A percentile compares a stretch with the other conserved stretches of the same genome.
phyloP scores from a whole-genome alignment of 2,797 vertebrate genomes.

The Dipus sagitta region DNA sequence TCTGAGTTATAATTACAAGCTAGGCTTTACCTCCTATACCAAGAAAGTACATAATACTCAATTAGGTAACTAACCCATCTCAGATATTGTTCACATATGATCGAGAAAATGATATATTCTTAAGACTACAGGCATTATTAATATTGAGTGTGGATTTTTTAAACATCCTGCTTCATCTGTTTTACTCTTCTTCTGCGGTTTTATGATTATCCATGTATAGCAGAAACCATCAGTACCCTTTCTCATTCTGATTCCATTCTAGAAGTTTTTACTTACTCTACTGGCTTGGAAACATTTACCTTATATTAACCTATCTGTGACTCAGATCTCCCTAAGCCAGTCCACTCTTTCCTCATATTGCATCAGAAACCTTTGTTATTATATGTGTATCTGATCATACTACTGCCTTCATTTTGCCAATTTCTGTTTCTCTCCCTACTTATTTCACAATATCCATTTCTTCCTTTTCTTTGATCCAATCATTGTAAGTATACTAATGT shows the following conservation, averaged over 20 bases:
- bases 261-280: neutral
- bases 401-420: neutral
- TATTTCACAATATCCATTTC: neutral
- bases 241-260: neutral
- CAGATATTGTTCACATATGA: neutral
- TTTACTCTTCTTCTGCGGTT: neutral
- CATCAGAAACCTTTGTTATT: neutral
- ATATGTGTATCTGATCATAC: neutral
- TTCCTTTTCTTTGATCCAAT: neutral
- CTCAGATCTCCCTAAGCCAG: neutral
- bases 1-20: constrained; percentile 58
- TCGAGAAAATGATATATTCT: neutral
- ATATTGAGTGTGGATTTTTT: neutral
- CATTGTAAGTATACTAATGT: neutral
- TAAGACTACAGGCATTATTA: neutral
- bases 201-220: neutral
- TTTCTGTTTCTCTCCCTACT: neutral
- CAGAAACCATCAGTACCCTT: no score
- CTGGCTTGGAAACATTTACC: neutral
- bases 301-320: neutral
- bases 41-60: constrained; percentile 27
- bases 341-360: neutral
- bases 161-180: neutral
- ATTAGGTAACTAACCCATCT: neutral
- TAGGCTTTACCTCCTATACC: neutral